Evolutionary conservation across 2,113 vertebrate species (phyloP).

Genomic region (Muntiacus reevesi): DNA sequence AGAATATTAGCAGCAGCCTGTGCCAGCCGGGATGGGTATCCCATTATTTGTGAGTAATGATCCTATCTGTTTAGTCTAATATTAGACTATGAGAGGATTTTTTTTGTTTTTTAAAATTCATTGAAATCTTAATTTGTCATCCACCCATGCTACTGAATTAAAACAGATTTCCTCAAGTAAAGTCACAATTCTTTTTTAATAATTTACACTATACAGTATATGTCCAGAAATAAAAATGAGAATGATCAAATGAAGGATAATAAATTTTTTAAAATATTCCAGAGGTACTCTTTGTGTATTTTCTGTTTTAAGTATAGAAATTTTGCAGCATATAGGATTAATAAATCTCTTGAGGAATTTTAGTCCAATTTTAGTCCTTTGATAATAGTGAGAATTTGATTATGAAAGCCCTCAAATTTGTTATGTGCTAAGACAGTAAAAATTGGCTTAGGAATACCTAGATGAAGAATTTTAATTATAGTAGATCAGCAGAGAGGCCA

Average conservation of each 20-base stretch:
- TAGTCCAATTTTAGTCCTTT: not conserved
- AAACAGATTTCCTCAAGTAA: not conserved
- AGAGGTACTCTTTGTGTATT: not conserved
- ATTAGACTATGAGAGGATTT: not conserved
- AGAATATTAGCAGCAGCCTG: constrained; percentile 92
- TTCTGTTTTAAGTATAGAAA: not conserved
- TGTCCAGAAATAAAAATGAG: constrained; percentile 4
- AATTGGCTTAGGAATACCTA: not conserved
- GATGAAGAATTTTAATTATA: not conserved
- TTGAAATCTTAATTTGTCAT: constrained; percentile 7
- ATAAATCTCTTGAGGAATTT: not conserved
- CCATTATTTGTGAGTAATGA: constrained; percentile 87
- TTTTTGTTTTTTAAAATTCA: not conserved
- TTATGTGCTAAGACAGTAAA: not conserved
- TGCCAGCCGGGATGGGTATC: constrained; percentile 92
- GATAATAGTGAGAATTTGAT: not conserved
- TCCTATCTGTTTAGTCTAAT: not conserved
- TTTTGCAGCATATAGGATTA: not conserved
- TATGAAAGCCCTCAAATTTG: not conserved
- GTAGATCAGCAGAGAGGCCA: not conserved
- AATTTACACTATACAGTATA: not conserved
- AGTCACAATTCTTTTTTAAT: not conserved
- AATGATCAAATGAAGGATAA: not conserved
- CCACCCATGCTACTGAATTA: not conserved
- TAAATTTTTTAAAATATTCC: not conserved